Evolutionary conservation across 2,113 vertebrate species (phyloP).

Genomic region (Toxotes jaculatrix): DNA sequence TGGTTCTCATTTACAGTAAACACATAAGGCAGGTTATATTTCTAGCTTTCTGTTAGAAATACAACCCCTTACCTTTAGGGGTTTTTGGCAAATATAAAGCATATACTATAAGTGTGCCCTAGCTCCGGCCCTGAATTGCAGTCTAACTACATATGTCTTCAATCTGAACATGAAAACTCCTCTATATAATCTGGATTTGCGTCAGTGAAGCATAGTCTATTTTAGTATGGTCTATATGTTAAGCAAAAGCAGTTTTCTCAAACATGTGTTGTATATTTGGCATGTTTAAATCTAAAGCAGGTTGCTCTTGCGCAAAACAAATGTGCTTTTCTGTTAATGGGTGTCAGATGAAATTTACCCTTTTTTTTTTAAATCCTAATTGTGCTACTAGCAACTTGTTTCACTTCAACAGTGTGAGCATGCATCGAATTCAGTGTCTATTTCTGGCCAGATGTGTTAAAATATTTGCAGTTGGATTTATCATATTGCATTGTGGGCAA

Average conservation of each 20-base stretch:
- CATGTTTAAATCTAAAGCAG: conserved; percentile 12
- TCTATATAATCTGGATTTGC: conserved; percentile 14
- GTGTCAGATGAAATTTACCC: not conserved
- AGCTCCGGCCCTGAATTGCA: not conserved
- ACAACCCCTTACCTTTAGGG: conserved; percentile 44
- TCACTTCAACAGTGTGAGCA: not conserved
- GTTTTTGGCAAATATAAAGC: conserved; percentile 56
- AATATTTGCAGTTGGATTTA: not conserved
- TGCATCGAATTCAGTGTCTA: not conserved
- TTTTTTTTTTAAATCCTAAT: not conserved
- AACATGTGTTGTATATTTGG: conserved; percentile 20
- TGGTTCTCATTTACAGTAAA: conserved; percentile 62
- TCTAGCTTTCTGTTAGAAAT: conserved; percentile 61
- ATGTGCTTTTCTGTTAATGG: not conserved
- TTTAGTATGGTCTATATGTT: not conserved
- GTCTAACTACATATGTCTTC: conserved; percentile 27
- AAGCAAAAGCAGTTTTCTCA: conserved; percentile 17
- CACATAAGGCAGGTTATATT: conserved; percentile 61
- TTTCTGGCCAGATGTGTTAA: conserved; percentile 58
- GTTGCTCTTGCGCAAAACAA: not conserved
- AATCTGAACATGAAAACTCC: conserved; percentile 24
- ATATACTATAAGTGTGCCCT: conserved; percentile 31
- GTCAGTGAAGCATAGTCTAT: not conserved
- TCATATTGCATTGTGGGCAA: not conserved
- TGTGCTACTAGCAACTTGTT: not conserved